A percentile compares a stretch with the other conserved stretches of the same genome.
These are phyloP conservation scores for Eupeodes corollae DNA, from an alignment of 1,140 invertebrate genomes.

Conservation along the genomic window DNA sequence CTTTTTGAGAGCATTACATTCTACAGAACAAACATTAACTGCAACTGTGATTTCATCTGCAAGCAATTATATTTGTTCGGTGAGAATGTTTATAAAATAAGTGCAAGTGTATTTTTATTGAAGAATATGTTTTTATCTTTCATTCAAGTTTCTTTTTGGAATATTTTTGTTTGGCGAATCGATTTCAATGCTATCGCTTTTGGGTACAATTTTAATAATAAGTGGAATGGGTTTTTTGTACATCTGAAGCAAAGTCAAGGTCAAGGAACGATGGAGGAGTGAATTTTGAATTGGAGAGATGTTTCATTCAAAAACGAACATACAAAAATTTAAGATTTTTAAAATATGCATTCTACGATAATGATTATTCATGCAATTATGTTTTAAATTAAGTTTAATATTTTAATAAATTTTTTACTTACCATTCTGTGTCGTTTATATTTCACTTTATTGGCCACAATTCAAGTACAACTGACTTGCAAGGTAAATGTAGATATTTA, in stretches of 20 bases:
- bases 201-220: conserved; percentile 24
- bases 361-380: too few species aligned
- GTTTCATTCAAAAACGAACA: too few species aligned
- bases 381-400: too few species aligned
- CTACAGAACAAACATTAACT: conserved; percentile 42
- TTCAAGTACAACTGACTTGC: too few species aligned
- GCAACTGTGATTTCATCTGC: conserved; percentile 44
- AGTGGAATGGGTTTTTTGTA: conserved; percentile 28
- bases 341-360: too few species aligned
- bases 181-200: conserved; percentile 15
- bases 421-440: too few species aligned
- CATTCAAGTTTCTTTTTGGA: conserved; percentile 25
- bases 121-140: neutral
- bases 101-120: neutral
- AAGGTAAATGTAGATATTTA: too few species aligned
- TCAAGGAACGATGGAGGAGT: too few species aligned
- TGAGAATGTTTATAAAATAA: conserved; percentile 20
- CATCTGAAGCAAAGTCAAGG: neutral
- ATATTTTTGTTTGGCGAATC: conserved; percentile 19
- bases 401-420: too few species aligned
- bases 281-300: too few species aligned
- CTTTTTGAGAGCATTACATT: conserved; percentile 45
- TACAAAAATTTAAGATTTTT: too few species aligned
- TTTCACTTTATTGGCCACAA: too few species aligned
- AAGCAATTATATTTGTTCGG: conserved; percentile 47